These are phyloP conservation scores for Drosophila neonasuta DNA, from an alignment of 2,888 invertebrate species.

Conservation along the genomic window DNA sequence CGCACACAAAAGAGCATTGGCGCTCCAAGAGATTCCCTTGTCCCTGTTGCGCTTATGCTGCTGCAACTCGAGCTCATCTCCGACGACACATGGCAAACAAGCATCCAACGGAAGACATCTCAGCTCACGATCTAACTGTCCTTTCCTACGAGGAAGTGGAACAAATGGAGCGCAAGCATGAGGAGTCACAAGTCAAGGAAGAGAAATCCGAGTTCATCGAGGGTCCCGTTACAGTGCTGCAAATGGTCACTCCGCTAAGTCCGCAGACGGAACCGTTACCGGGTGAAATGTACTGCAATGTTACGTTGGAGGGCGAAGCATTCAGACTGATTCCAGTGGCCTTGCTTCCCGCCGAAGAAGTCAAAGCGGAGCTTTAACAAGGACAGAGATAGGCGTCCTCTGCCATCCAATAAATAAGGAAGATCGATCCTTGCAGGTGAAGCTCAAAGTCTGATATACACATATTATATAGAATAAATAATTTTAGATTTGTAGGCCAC, in stretches of 20 bases:
- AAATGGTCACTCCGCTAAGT: slow-evolving; percentile 40
- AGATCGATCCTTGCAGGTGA: slow-evolving; percentile 25
- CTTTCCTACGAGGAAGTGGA: slow-evolving; percentile 39
- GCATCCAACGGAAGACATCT: slow-evolving; percentile 38
- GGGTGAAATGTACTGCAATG: slow-evolving; percentile 34
- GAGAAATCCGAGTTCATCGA: slow-evolving; percentile 3
- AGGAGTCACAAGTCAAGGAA: background rate
- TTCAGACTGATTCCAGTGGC: slow-evolving; percentile 48
- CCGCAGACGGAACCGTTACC: slow-evolving; percentile 15
- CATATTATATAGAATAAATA: background rate
- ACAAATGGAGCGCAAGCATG: too few relatives aligned
- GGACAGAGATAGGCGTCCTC: background rate
- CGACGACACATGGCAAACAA: slow-evolving; percentile 47
- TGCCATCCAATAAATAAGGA: background rate
- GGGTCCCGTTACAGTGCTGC: slow-evolving; percentile 45
- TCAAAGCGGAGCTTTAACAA: slow-evolving; percentile 24
- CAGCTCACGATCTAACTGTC: slow-evolving; percentile 17
- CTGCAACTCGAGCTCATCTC: slow-evolving; percentile 41
- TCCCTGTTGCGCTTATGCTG: slow-evolving; percentile 49
- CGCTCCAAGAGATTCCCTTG: slow-evolving; percentile 49
- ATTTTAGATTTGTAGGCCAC: slow-evolving; percentile 5
- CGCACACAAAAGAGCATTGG: slow-evolving; percentile 44
- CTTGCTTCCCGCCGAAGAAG: slow-evolving; percentile 27
- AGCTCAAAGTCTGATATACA: background rate
- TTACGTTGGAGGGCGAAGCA: slow-evolving; percentile 44